phyloP scores from a whole-genome alignment of 2,113 vertebrate species.

The Casuarius casuarius region DNA sequence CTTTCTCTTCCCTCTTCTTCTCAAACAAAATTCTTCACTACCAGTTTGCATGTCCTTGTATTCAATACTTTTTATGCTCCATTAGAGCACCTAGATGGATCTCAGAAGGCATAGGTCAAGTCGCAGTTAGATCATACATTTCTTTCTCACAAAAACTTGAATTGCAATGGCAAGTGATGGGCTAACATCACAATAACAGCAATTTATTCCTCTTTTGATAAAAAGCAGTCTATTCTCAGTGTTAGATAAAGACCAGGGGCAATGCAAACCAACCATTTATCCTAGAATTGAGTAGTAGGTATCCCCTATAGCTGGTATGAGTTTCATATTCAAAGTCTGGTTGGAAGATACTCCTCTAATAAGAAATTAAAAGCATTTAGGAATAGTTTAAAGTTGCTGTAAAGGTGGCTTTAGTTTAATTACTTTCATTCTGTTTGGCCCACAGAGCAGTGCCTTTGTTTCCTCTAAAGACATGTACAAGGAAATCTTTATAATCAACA shows the following conservation, averaged over 20 bases:
- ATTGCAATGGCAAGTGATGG: conserved; percentile 87
- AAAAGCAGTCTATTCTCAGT: conserved; percentile 85
- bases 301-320: conserved; percentile 69
- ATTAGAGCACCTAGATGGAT: conserved; percentile 84
- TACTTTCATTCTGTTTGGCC: conserved; percentile 28
- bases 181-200: conserved; percentile 88
- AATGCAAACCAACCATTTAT: conserved; percentile 86
- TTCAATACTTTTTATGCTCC: conserved; percentile 82
- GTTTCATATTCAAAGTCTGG: conserved; percentile 69
- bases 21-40: conserved; percentile 74
- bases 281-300: conserved; percentile 78
- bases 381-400: conserved; percentile 59
- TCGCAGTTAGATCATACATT: conserved; percentile 87
- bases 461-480: conserved; percentile 43
- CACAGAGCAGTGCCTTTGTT: conserved; percentile 34
- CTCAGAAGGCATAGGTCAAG: conserved; percentile 83
- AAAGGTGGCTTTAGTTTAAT: conserved; percentile 41
- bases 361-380: conserved; percentile 71
- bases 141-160: conserved; percentile 86
- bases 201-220: conserved; percentile 88
- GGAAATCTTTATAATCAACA: conserved; percentile 2
- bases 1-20: conserved; percentile 61
- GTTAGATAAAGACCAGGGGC: conserved; percentile 85
- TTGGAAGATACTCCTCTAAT: conserved; percentile 68
- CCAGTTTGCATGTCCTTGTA: conserved; percentile 79